Base-by-base conservation (phyloP, 2,113 vertebrate species). In the Nothocercus nigrocapillus region DNA sequence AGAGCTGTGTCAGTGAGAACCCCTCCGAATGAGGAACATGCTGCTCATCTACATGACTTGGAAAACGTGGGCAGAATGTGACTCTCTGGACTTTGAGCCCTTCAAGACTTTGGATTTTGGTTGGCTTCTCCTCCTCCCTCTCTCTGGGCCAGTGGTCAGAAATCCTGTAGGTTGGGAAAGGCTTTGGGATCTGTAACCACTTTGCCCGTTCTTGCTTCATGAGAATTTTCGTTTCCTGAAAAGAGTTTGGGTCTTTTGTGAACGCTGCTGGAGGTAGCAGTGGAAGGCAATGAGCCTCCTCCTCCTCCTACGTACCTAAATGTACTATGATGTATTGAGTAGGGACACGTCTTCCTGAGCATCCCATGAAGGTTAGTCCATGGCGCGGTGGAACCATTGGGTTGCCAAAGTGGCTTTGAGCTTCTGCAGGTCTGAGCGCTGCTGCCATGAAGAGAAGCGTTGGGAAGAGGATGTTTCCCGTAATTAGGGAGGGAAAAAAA, bases 281-380 rank as follows among this genome's bases (percentile, higher is more conserved):
- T 14, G 25, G 56, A 38, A 27, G 32, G 38, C 24, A 22, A 51
- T 42, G 54, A 42, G 49, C 18, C 8, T 15, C 47, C 40, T 20
- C 47, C 40, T 20, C 7, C 20, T 34, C 25, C 1, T 30, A 19
- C 32, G 34, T 22, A 30, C 45, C n/a, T 34, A 45, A 38, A 47
- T 20, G 19, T 0, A 12, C 11, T 16, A 49, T 27, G 25, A n/a
- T 5, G 2, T 22, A 30, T 5, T 40, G 12, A 3, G 0, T 15
- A 30, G 45, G 15, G 62, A 69, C 45, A 20, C 7, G 7, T 36
- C 34, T 27, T 76, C n/a, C 42, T 18, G 17, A 49, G 11, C 49
- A n/a, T 51, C 77, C 34, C 58, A 16, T 2, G 9, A 15, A 38
- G 64, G 38, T 64, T 19, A 15, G 34, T 66, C 54, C 58, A 64